Percentiles rank a stretch among this genome's conserved stretches.
phyloP scores from a whole-genome alignment of 1,140 invertebrate species.

The Drosophila pectinifera region DNA sequence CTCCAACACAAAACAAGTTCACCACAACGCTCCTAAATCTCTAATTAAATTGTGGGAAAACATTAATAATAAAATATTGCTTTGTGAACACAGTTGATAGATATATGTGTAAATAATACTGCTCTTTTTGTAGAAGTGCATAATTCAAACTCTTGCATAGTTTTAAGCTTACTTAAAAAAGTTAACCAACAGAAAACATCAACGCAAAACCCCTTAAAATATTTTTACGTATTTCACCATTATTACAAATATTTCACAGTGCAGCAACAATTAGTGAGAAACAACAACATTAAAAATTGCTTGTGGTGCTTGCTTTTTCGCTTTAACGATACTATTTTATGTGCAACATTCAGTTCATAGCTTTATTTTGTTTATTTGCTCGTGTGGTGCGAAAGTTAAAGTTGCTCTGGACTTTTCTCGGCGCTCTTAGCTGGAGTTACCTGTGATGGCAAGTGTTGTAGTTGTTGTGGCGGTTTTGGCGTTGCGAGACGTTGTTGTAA shows the following conservation, averaged over 20 bases:
- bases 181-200: background rate
- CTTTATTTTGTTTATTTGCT: constrained; percentile 10
- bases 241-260: constrained; percentile 3
- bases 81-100: too few species aligned
- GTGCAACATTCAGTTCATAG: constrained; percentile 21
- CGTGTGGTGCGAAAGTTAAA: constrained; percentile 58
- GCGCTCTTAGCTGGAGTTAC: constrained; percentile 50
- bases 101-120: too few species aligned
- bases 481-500: constrained; percentile 81
- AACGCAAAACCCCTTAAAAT: background rate
- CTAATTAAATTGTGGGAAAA: too few species aligned
- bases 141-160: too few species aligned
- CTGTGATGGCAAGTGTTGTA: constrained; percentile 79
- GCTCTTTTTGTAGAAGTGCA: background rate
- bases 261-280: constrained; percentile 19
- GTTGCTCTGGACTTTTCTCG: constrained; percentile 20
- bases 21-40: too few species aligned
- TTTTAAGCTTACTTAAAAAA: background rate
- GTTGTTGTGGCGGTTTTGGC: constrained; percentile 80
- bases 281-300: background rate
- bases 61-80: background rate
- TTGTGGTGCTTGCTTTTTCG: constrained; percentile 3
- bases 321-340: constrained; percentile 4
- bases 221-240: background rate
- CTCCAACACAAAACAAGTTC: background rate